A percentile compares a stretch with the other conserved stretches of the same genome.
phyloP scores from a whole-genome alignment of 64 coral and sea anemone genomes.

The Porites lutea region DNA sequence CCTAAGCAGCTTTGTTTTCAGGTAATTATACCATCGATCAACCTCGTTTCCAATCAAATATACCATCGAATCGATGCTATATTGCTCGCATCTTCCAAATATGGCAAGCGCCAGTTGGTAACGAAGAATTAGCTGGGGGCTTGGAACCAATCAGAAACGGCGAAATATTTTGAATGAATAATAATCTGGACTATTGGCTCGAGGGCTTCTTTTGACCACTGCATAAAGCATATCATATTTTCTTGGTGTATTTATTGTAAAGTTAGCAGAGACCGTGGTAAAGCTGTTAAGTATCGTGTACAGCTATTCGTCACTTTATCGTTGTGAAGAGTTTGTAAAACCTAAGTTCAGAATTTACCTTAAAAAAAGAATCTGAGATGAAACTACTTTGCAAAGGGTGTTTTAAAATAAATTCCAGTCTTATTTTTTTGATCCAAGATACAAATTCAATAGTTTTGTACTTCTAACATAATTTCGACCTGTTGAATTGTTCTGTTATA shows the following conservation, averaged over 20 bases:
- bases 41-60: too few species aligned
- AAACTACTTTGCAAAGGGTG: conserved; percentile 20
- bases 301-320: not conserved
- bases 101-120: too few species aligned
- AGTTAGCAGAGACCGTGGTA: conserved; percentile 3
- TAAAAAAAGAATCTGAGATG: not conserved
- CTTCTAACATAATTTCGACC: conserved; percentile 2
- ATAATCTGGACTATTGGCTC: not conserved
- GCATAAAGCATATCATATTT: not conserved
- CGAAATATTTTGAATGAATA: too few species aligned
- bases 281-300: not conserved
- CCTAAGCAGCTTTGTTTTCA: too few species aligned
- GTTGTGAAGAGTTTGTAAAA: conserved; percentile 21
- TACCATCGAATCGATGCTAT: too few species aligned
- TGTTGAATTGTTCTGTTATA: not conserved
- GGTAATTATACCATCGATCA: too few species aligned
- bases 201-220: not conserved
- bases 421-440: conserved; percentile 36
- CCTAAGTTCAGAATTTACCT: not conserved
- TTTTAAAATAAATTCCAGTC: conserved; percentile 19
- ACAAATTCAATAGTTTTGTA: conserved; percentile 44
- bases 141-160: too few species aligned
- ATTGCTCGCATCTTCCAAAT: too few species aligned
- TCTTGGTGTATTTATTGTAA: conserved; percentile 30
- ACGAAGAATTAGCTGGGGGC: too few species aligned